Percentiles rank a stretch among this genome's conserved stretches.
Conservation (phyloP, 2,888 invertebrate species). For the Brenthis hecate region DNA sequence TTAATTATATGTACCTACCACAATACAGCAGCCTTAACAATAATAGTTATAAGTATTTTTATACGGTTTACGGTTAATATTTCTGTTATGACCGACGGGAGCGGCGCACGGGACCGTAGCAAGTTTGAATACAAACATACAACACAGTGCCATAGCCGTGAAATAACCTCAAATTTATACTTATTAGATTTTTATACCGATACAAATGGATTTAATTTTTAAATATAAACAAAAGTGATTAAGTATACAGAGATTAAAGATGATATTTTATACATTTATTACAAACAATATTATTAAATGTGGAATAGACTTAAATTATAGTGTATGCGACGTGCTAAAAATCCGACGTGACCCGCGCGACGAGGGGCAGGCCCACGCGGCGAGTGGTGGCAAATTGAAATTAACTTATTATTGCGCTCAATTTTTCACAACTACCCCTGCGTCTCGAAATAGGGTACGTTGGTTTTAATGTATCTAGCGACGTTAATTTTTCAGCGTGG, state of each 20-base stretch:
- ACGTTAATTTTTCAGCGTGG: conserved; percentile 51
- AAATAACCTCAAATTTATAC: conserved; percentile 80
- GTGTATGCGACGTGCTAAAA: conserved; percentile 62
- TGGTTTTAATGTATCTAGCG: conserved; percentile 44
- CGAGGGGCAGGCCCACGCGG: conserved; percentile 48
- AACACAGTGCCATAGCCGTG: conserved; percentile 78
- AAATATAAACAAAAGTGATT: conserved; percentile 82
- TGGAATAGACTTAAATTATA: conserved; percentile 78
- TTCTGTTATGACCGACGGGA: conserved; percentile 50
- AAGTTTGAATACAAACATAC: conserved; percentile 78
- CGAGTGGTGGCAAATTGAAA: conserved; percentile 52
- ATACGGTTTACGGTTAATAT: conserved; percentile 67
- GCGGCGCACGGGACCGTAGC: conserved; percentile 53
- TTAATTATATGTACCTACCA: conserved; percentile 48
- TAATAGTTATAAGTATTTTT: conserved; percentile 81
- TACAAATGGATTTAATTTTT: conserved; percentile 83
- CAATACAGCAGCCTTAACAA: conserved; percentile 76
- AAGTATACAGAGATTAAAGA: conserved; percentile 83
- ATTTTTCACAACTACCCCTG: conserved; percentile 43
- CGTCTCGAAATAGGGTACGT: conserved; percentile 44
- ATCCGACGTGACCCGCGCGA: conserved; percentile 49
- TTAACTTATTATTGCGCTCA: conserved; percentile 32
- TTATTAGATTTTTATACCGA: conserved; percentile 82
- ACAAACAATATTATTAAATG: conserved; percentile 81
- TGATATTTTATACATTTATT: conserved; percentile 83